Percentiles rank a stretch among this genome's conserved stretches.
Conservation (phyloP, 2,888 invertebrate genomes). For the Hemicrepidius hirtus region DNA sequence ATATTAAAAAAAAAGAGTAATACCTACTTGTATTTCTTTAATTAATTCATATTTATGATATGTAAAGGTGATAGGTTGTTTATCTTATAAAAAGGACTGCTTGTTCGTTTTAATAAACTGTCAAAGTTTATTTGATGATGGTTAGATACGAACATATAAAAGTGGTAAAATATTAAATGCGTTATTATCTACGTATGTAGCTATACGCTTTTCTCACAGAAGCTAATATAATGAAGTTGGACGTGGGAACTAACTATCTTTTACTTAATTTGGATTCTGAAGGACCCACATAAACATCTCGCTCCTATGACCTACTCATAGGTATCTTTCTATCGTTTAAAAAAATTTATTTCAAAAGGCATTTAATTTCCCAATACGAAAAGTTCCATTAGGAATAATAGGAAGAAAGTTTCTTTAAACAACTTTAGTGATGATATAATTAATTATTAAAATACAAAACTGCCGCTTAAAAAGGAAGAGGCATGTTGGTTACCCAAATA, state of each 20-base stretch:
- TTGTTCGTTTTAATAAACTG: constrained; percentile 51
- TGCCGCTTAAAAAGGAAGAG: background rate
- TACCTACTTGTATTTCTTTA: constrained; percentile 29
- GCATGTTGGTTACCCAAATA: constrained; percentile 13
- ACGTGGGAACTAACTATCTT: constrained; percentile 14
- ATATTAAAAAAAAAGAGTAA: constrained; percentile 2
- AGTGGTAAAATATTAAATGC: constrained; percentile 32
- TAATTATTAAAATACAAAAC: background rate
- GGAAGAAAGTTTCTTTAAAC: no score
- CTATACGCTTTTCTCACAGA: constrained; percentile 24
- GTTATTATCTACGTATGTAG: constrained; percentile 2
- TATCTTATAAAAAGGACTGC: constrained; percentile 38
- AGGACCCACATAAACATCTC: constrained; percentile 8
- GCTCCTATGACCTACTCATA: background rate
- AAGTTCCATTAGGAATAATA: no score
- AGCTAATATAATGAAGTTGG: constrained; percentile 22
- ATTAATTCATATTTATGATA: constrained; percentile 51
- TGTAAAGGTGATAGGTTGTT: constrained; percentile 45
- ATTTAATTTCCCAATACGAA: no score
- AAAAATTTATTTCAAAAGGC: no score
- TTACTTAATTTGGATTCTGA: constrained; percentile 18
- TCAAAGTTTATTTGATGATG: constrained; percentile 49
- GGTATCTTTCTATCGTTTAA: no score
- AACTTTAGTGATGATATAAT: background rate
- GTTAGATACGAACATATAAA: constrained; percentile 36